These are phyloP conservation scores for Plagodis dolabraria DNA, from an alignment of 2,888 invertebrate species.

Conservation along the genomic window DNA sequence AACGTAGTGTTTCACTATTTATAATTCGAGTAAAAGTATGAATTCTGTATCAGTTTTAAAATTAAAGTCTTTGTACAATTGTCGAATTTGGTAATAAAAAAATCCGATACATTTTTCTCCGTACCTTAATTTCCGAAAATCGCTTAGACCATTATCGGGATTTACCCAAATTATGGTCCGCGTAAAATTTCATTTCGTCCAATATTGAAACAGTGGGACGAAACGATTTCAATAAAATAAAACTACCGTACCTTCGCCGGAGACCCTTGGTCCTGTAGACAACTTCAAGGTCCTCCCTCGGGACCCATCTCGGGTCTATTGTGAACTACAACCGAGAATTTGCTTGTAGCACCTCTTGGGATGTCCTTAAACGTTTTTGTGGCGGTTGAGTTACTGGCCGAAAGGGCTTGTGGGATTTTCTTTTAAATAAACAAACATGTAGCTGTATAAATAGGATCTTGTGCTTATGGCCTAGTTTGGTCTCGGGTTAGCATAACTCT, in stretches of 20 bases:
- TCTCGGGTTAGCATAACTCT: too few species aligned
- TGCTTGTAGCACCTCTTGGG: slow-evolving; percentile 19
- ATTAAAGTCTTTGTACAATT: too few species aligned
- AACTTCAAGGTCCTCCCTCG: slow-evolving; percentile 31
- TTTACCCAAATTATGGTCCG: slow-evolving; percentile 35
- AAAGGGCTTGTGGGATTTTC: slow-evolving; percentile 16
- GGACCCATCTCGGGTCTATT: slow-evolving; percentile 32
- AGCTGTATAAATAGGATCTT: too few species aligned
- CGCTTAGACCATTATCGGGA: slow-evolving; percentile 32
- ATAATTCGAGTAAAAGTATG: too few species aligned
- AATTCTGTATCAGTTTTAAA: too few species aligned
- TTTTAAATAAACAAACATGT: slow-evolving; percentile 4
- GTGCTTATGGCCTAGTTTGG: too few species aligned
- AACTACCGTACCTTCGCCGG: slow-evolving; percentile 34
- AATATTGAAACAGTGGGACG: slow-evolving; percentile 42
- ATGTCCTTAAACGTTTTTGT: slow-evolving; percentile 33
- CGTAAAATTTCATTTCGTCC: slow-evolving; percentile 40
- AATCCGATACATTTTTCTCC: not conserved
- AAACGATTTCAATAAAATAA: slow-evolving; percentile 41
- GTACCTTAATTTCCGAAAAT: slow-evolving; percentile 25
- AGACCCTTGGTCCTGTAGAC: slow-evolving; percentile 24
- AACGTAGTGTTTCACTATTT: too few species aligned
- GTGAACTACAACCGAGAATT: slow-evolving; percentile 28
- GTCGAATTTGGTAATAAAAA: too few species aligned
- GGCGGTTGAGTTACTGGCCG: slow-evolving; percentile 20